These are phyloP conservation scores for Labroides dimidiatus DNA, from an alignment of 2,797 vertebrate species.

Conservation along the genomic window DNA sequence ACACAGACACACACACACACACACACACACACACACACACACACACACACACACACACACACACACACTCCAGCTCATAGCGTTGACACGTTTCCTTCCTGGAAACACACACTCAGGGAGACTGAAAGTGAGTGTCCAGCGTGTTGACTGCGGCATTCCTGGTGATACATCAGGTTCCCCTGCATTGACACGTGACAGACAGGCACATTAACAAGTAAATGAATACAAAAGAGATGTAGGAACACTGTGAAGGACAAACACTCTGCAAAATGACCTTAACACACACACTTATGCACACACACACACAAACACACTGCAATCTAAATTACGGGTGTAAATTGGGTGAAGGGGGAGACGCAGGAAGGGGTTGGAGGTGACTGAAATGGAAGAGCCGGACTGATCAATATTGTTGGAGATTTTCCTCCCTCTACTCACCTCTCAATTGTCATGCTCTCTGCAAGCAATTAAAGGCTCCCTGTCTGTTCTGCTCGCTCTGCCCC, in stretches of 20 bases:
- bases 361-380: constrained; percentile 73
- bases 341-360: constrained; percentile 72
- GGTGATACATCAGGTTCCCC: constrained; percentile 42
- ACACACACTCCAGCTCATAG: constrained; percentile 12
- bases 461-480: constrained; percentile 80
- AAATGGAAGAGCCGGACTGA: constrained; percentile 83
- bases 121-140: constrained; percentile 12
- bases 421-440: constrained; percentile 78
- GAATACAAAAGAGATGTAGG: constrained; percentile 79
- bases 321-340: constrained; percentile 85
- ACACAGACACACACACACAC: constrained; percentile 33
- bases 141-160: constrained; percentile 35
- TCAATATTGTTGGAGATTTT: constrained; percentile 85
- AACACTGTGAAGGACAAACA: constrained; percentile 78
- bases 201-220: constrained; percentile 78
- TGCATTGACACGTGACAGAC: constrained; percentile 70
- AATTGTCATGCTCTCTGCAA: constrained; percentile 84
- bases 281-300: constrained; percentile 43
- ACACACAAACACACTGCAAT: constrained; percentile 76
- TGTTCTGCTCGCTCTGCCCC: constrained; percentile 37
- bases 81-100: neutral
- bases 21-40: constrained; percentile 15
- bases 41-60: constrained; percentile 1
- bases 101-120: neutral
- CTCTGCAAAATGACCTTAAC: constrained; percentile 70